These are phyloP conservation scores for Tubulanus polymorphus DNA, from an alignment of 2,888 invertebrate species.

Conservation along the genomic window DNA sequence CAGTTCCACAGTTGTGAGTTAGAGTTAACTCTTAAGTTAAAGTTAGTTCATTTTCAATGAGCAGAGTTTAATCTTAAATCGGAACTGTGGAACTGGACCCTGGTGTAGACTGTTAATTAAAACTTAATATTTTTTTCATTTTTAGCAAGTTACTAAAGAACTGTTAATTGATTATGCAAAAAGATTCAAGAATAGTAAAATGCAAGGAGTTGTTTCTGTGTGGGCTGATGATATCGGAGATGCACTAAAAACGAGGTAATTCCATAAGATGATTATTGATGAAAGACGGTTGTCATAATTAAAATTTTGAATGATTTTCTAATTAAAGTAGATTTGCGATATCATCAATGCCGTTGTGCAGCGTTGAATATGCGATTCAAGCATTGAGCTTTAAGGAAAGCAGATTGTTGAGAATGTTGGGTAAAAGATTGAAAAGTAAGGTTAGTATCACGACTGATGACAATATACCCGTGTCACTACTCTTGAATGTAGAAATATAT, in stretches of 20 bases:
- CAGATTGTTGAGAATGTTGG: slow-evolving; percentile 10
- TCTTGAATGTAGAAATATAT: background rate
- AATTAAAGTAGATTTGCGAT: slow-evolving; percentile 10
- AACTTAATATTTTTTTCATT: background rate
- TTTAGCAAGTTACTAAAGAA: slow-evolving; percentile 17
- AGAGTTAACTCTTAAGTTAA: no score
- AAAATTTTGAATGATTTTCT: no score
- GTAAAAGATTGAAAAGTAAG: slow-evolving; percentile 13
- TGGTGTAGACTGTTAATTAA: background rate
- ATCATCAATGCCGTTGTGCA: slow-evolving; percentile 5
- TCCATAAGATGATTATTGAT: background rate
- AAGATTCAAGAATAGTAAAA: slow-evolving; percentile 9
- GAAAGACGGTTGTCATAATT: no score
- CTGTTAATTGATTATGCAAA: slow-evolving; percentile 13
- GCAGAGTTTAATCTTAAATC: no score
- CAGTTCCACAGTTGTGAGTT: no score
- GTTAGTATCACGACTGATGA: background rate
- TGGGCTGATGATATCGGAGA: slow-evolving; percentile 2
- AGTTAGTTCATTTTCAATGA: no score
- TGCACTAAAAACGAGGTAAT: slow-evolving; percentile 14
- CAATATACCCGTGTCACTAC: background rate
- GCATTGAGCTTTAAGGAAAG: slow-evolving; percentile 16
- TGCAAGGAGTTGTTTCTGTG: background rate
- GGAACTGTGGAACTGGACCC: no score
- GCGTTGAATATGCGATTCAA: slow-evolving; percentile 5